Conservation (phyloP, 2,888 invertebrate species). For the Zeuzera pyrina region DNA sequence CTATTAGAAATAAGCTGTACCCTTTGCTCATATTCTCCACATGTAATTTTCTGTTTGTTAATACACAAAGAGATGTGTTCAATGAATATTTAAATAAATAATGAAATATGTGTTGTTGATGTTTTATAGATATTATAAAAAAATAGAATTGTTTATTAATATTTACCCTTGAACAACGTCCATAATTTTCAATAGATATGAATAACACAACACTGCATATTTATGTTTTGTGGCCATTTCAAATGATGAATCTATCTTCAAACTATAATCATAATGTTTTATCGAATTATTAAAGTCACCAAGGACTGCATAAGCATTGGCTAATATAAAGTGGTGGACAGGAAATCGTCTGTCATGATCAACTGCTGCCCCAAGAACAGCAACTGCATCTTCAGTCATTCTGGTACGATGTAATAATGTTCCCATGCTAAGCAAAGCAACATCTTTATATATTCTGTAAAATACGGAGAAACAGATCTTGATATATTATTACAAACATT, state of each 20-base stretch:
- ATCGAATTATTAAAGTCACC: conserved; percentile 82
- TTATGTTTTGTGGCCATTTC: conserved; percentile 75
- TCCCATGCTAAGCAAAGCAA: conserved; percentile 82
- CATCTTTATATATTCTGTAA: conserved; percentile 79
- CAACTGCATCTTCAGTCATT: conserved; percentile 79
- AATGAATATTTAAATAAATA: no score
- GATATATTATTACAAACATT: no score
- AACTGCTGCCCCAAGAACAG: conserved; percentile 80
- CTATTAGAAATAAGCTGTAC: no score
- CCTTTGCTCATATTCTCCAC: no score
- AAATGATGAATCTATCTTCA: conserved; percentile 76
- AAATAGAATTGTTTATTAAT: no score
- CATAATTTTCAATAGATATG: conserved; percentile 75
- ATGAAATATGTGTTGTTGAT: no score
- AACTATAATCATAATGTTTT: conserved; percentile 70
- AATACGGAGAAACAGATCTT: no score
- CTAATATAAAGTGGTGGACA: conserved; percentile 78
- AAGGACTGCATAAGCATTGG: conserved; percentile 80
- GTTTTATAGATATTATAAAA: no score
- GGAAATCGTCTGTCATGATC: conserved; percentile 78
- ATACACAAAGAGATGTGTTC: no score
- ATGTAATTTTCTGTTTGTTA: no score
- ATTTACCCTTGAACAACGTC: conserved; percentile 78
- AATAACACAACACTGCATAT: conserved; percentile 79
- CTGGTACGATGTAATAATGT: conserved; percentile 80